Evolutionary conservation across 2,113 vertebrate species (phyloP), one percentile per base, ranked within the genome.

Genomic region (Semnornis frantzii): DNA sequence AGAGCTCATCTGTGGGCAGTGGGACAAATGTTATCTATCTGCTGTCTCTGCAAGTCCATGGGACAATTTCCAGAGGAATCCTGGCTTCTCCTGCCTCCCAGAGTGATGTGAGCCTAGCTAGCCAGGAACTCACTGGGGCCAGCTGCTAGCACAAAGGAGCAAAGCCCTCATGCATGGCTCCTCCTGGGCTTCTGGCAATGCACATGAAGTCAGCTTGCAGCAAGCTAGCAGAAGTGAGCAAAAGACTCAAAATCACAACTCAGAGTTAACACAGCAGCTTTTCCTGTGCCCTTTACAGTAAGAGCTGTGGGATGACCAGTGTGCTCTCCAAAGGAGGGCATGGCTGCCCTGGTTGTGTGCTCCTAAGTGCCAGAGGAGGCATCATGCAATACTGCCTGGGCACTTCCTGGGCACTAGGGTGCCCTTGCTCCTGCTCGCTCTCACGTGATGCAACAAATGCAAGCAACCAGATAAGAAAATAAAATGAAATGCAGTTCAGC

Each of bases 281-380:
- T 39, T 23, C n/a, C 37, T 2, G 1, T 9, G n/a, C 57, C 48
- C 31, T 54, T 44, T 5, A 1, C 34, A 31, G 46, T 44, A 30
- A 44, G 33, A 5, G 5, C 83, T 30, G 20, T 5, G 1, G 64
- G 46, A 54, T 2, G 16, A 34, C 34, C 55, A 31, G 31, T 2
- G 0, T 4, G 28, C 23, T 65, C n/a, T 58, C 82, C 63, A 2
- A 39, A 10, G 69, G 48, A 54, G 48, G 34, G 24, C 37, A 44
- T 4, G 2, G 68, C 10, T 6, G 14, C 24, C 24, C 18, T 3
- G 3, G 30, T 3, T 3, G 3, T 33, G 44, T 2, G 3, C 39
- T 8, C 14, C 31, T 39, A 48, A 15, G 59, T 18, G 24, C 6
- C 54, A 13, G 57, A 34, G 70, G 9, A 24, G 15, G n/a, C 60